A percentile compares a stretch with the other conserved stretches of the same genome.
phyloP scores from a whole-genome alignment of 1,140 invertebrate genomes.

The Bombus sylvicola region DNA sequence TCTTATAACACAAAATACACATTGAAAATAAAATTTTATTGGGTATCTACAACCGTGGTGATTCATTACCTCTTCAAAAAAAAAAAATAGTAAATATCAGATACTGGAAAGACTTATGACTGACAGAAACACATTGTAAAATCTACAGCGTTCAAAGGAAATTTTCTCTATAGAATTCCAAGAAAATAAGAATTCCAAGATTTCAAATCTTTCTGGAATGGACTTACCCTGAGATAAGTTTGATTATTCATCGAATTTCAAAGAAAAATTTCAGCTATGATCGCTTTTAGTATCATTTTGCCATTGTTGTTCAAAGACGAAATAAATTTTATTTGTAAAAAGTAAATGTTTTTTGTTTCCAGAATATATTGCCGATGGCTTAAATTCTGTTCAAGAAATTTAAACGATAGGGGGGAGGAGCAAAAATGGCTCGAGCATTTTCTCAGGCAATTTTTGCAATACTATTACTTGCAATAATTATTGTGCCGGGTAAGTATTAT shows the following conservation, averaged over 20 bases:
- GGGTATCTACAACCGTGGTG: not conserved
- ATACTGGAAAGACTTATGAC: not conserved
- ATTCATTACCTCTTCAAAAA: not conserved
- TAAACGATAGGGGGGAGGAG: slow-evolving; percentile 28
- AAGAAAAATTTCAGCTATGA: not conserved
- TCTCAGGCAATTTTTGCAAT: slow-evolving; percentile 59
- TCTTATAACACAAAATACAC: not conserved
- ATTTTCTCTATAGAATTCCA: not conserved
- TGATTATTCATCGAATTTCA: not conserved
- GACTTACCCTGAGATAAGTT: not conserved
- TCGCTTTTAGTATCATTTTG: not conserved
- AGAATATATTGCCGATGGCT: slow-evolving; percentile 42
- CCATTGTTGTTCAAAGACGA: not conserved
- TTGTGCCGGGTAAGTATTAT: slow-evolving; percentile 47
- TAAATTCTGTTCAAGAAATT: slow-evolving; percentile 22
- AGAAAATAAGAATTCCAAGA: not conserved
- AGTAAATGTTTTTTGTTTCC: slow-evolving; percentile 1
- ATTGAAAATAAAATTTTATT: not conserved
- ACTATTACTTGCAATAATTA: slow-evolving; percentile 61
- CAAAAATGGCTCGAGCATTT: slow-evolving; percentile 53
- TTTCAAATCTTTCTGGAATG: not conserved
- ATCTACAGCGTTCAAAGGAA: not conserved
- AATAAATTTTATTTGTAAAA: not conserved
- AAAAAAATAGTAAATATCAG: not conserved
- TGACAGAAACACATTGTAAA: not conserved